Percentiles rank a stretch among this genome's conserved stretches.
Conservation (phyloP, 1,140 invertebrate genomes). For the Maconellicoccus hirsutus region DNA sequence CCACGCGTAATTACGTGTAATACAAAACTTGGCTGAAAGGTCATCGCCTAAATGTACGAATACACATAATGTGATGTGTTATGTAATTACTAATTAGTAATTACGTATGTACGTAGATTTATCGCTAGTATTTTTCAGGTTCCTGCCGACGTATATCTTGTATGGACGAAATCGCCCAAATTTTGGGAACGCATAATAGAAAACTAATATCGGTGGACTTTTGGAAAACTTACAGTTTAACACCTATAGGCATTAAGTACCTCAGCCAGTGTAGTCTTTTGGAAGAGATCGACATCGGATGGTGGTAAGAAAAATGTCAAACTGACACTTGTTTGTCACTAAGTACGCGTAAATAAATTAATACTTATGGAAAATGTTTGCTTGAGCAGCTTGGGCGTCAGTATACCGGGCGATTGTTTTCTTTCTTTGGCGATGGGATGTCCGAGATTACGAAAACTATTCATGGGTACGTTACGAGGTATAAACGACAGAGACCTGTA, state of each 20-base stretch:
- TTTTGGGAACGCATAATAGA: constrained; percentile 49
- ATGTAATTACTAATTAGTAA: no score
- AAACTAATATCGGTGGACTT: constrained; percentile 63
- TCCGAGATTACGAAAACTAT: constrained; percentile 56
- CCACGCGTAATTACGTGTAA: no score
- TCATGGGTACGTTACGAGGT: constrained; percentile 61
- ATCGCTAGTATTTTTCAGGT: no score
- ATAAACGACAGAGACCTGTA: constrained; percentile 63
- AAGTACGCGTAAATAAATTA: no score
- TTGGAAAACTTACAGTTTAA: constrained; percentile 69
- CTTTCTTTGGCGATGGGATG: constrained; percentile 42
- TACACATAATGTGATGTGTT: no score
- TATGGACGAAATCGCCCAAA: constrained; percentile 57
- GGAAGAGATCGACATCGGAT: constrained; percentile 76
- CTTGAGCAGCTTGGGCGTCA: constrained; percentile 38
- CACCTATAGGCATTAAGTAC: constrained; percentile 51
- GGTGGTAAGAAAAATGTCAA: constrained; percentile 54
- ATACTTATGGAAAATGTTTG: no score
- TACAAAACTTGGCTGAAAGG: no score
- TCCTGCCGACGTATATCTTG: constrained; percentile 40
- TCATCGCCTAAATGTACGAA: no score
- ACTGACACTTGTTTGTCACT: no score
- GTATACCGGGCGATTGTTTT: constrained; percentile 40
- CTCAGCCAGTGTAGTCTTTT: constrained; percentile 55
- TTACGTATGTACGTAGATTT: no score